phyloP scores from a whole-genome alignment of 2,888 invertebrate species.

The Drosophila mettleri region DNA sequence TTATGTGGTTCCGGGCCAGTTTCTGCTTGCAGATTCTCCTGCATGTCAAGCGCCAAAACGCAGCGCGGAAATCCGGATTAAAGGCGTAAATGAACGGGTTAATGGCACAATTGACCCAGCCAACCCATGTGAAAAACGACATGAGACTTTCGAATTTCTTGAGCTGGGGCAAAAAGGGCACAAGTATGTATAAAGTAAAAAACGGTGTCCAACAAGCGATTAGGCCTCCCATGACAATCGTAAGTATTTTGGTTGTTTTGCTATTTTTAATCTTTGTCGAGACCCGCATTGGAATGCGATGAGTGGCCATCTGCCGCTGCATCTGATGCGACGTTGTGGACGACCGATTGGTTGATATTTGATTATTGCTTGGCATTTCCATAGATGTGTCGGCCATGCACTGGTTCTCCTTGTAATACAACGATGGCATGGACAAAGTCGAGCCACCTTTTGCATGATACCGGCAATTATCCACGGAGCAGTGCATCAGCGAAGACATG shows the following conservation, averaged over 20 bases:
- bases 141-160: slow-evolving; percentile 88
- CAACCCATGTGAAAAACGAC: slow-evolving; percentile 93
- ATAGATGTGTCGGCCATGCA: slow-evolving; percentile 79
- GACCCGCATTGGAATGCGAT: slow-evolving; percentile 86
- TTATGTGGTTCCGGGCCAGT: slow-evolving; percentile 76
- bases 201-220: slow-evolving; percentile 96
- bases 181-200: slow-evolving; percentile 92
- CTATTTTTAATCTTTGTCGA: slow-evolving; percentile 91
- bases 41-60: slow-evolving; percentile 92
- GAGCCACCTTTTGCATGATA: slow-evolving; percentile 52
- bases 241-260: slow-evolving; percentile 94
- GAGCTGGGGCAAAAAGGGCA: slow-evolving; percentile 90
- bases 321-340: slow-evolving; percentile 30
- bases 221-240: slow-evolving; percentile 95
- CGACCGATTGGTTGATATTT: slow-evolving; percentile 24
- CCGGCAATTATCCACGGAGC: slow-evolving; percentile 78
- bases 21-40: slow-evolving; percentile 82
- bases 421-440: slow-evolving; percentile 49
- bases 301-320: slow-evolving; percentile 49
- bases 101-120: slow-evolving; percentile 95
- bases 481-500: slow-evolving; percentile 79
- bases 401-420: slow-evolving; percentile 77
- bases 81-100: slow-evolving; percentile 97
- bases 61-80: slow-evolving; percentile 93
- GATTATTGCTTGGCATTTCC: slow-evolving; percentile 23